A percentile compares a stretch with the other conserved stretches of the same genome.
Evolutionary conservation across 2,113 vertebrate species (phyloP).

Genomic region (Toxotes chatareus): DNA sequence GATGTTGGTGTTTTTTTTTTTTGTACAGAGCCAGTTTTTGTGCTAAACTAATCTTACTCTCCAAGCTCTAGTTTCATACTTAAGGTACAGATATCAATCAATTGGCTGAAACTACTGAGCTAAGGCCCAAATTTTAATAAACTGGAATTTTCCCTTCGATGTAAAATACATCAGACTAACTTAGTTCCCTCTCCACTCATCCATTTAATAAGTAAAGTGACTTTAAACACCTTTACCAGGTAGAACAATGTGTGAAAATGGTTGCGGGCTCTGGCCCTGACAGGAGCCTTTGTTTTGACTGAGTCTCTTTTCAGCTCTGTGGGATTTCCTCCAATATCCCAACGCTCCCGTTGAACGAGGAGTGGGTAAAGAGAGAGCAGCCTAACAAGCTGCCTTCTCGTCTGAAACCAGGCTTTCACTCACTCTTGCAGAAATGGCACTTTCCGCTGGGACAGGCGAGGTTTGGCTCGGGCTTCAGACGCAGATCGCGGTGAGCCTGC

Average conservation of each 20-base stretch:
- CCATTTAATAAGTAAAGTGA: constrained; percentile 45
- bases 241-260: constrained; percentile 67
- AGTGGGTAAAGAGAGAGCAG: constrained; percentile 46
- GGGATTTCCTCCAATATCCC: constrained; percentile 75
- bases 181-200: constrained; percentile 20
- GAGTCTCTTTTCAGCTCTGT: constrained; percentile 61
- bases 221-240: constrained; percentile 62
- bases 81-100: not conserved
- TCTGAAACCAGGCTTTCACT: constrained; percentile 69
- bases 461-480: constrained; percentile 78
- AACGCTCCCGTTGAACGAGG: constrained; percentile 59
- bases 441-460: constrained; percentile 71
- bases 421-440: constrained; percentile 71
- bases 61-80: not conserved
- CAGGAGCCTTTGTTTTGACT: constrained; percentile 66
- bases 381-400: constrained; percentile 70
- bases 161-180: constrained; percentile 31
- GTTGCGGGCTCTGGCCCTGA: constrained; percentile 43
- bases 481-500: constrained; percentile 34
- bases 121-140: not conserved
- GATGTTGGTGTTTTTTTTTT: not conserved
- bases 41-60: not conserved
- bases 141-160: constrained; percentile 10
- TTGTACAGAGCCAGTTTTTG: not conserved
- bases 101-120: not conserved